Conservation (phyloP, 2,888 invertebrate species). For the Sarcophaga variegata region DNA sequence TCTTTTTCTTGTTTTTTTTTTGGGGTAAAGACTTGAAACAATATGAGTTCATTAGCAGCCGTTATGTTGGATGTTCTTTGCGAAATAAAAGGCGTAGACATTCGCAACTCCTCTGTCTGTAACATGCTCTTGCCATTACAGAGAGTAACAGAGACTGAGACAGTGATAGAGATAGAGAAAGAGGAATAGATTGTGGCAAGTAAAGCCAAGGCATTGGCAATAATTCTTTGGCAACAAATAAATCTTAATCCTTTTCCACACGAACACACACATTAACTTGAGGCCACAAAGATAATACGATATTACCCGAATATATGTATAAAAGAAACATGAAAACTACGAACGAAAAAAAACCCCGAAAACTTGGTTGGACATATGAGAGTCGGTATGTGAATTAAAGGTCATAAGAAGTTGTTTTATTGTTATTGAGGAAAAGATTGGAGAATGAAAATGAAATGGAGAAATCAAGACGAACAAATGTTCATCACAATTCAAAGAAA, state of each 20-base stretch:
- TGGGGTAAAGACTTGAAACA: slow-evolving; percentile 5
- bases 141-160: too few species aligned
- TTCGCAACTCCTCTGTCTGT: slow-evolving; percentile 28
- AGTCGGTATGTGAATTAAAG: not conserved
- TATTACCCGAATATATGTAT: not conserved
- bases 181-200: slow-evolving; percentile 24
- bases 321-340: not conserved
- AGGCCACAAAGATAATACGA: slow-evolving; percentile 53
- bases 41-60: slow-evolving; percentile 49
- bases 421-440: not conserved
- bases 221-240: slow-evolving; percentile 67
- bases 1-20: not conserved
- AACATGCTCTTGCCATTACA: not conserved
- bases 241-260: slow-evolving; percentile 69
- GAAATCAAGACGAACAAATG: too few species aligned
- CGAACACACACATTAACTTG: slow-evolving; percentile 57
- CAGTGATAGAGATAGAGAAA: not conserved
- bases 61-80: not conserved
- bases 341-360: not conserved
- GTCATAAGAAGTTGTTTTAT: not conserved
- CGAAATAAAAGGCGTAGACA: slow-evolving; percentile 15
- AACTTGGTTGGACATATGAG: slow-evolving; percentile 13
- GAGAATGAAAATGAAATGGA: too few species aligned
- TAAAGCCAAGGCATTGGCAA: slow-evolving; percentile 59
- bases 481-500: too few species aligned